Evolutionary conservation across 2,797 vertebrate genomes (phyloP).

Genomic region (Anabacerthia variegaticeps): DNA sequence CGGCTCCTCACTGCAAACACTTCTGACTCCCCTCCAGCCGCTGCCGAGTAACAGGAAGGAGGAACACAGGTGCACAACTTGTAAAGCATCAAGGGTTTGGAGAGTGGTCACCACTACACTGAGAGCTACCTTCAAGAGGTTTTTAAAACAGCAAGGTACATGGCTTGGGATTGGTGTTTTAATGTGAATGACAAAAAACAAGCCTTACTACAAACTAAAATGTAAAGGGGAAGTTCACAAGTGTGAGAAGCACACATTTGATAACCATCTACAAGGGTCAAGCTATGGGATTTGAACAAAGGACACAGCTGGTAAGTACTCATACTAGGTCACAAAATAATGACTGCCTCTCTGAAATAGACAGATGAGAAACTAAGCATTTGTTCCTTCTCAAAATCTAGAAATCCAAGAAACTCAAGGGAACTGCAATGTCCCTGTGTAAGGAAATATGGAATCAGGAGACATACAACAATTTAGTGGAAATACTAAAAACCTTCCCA

Average conservation of each 20-base stretch:
- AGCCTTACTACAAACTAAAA: neutral
- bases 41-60: neutral
- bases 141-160: neutral
- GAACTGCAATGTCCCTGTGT: neutral
- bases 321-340: neutral
- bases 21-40: neutral
- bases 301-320: neutral
- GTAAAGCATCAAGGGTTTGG: neutral
- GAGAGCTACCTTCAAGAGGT: no score
- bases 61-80: neutral
- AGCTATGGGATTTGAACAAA: neutral
- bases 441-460: neutral
- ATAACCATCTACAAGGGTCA: neutral
- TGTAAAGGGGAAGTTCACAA: neutral
- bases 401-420: neutral
- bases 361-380: neutral
- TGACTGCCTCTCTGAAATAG: neutral
- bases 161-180: neutral
- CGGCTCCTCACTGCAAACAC: neutral
- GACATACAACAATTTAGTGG: neutral
- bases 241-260: neutral
- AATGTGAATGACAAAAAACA: neutral
- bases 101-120: neutral
- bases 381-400: neutral
- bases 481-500: neutral